phyloP scores from a whole-genome alignment of 1,140 invertebrate genomes.

The Pachyrhynchus sulphureomaculatus region DNA sequence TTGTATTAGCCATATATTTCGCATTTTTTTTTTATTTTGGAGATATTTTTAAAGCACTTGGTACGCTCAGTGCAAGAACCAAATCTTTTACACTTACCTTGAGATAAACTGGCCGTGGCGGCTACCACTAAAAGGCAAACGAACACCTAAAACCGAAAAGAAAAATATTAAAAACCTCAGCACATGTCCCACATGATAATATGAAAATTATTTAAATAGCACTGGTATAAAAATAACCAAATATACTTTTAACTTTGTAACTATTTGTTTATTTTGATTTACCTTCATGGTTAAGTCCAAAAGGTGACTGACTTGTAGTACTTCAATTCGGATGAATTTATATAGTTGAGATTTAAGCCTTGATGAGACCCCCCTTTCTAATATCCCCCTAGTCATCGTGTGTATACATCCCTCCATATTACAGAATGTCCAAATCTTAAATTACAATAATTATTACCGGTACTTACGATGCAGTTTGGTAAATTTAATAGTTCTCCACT shows the following conservation, averaged over 20 bases:
- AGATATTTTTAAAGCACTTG: too few relatives aligned
- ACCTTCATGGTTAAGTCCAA: conserved; percentile 37
- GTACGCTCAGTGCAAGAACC: too few relatives aligned
- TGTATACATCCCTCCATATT: conserved; percentile 16
- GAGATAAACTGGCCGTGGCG: conserved; percentile 24
- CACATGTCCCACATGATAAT: too few relatives aligned
- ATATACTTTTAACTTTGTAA: not conserved
- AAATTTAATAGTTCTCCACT: conserved; percentile 2
- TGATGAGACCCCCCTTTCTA: conserved; percentile 36
- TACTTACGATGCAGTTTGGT: conserved; percentile 5
- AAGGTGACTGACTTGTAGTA: conserved; percentile 36
- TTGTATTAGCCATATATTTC: too few relatives aligned
- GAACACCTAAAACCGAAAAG: conserved; percentile 33
- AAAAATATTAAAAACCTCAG: conserved; percentile 6
- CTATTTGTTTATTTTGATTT: conserved; percentile 4
- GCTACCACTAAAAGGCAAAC: conserved; percentile 38
- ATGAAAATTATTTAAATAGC: not conserved
- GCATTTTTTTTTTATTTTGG: too few relatives aligned
- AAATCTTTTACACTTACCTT: conserved; percentile 39
- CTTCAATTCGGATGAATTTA: conserved; percentile 19
- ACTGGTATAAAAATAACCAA: not conserved
- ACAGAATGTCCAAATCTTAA: not conserved
- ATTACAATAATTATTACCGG: conserved; percentile 20
- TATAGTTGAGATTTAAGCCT: conserved; percentile 30
- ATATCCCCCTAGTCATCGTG: not conserved